Conservation (phyloP, 2,113 vertebrate genomes). For the Chionodraco myersi region DNA sequence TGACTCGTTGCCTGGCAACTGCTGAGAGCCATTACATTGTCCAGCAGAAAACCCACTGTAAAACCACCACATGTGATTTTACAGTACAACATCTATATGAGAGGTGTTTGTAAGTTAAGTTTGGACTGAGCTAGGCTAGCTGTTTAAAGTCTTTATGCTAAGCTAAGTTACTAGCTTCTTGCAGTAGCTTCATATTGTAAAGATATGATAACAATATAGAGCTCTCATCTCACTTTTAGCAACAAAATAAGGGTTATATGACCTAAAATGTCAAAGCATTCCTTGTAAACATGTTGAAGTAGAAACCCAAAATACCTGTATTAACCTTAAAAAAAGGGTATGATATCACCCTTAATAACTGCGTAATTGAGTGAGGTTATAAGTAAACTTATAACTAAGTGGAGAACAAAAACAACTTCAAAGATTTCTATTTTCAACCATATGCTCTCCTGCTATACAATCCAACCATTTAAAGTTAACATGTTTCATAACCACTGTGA, state of each 20-base stretch:
- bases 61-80: background rate
- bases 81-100: background rate
- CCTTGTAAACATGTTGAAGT: too few relatives aligned
- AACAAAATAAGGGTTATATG: background rate
- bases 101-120: background rate
- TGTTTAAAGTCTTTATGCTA: conserved; percentile 11
- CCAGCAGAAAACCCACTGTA: background rate
- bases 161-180: background rate
- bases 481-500: conserved; percentile 31
- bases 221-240: background rate
- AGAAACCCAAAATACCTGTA: too few relatives aligned
- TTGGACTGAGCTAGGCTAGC: background rate
- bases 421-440: background rate
- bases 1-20: background rate
- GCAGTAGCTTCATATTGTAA: background rate
- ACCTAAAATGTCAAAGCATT: background rate
- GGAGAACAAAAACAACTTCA: conserved; percentile 1
- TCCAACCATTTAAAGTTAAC: conserved; percentile 24
- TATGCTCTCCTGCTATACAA: background rate
- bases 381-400: background rate
- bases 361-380: background rate
- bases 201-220: background rate
- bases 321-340: too few relatives aligned
- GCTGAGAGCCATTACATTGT: background rate
- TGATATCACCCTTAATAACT: background rate